Base-by-base conservation (phyloP, 2,113 vertebrate genomes). In the Malurus alboscapulatus region DNA sequence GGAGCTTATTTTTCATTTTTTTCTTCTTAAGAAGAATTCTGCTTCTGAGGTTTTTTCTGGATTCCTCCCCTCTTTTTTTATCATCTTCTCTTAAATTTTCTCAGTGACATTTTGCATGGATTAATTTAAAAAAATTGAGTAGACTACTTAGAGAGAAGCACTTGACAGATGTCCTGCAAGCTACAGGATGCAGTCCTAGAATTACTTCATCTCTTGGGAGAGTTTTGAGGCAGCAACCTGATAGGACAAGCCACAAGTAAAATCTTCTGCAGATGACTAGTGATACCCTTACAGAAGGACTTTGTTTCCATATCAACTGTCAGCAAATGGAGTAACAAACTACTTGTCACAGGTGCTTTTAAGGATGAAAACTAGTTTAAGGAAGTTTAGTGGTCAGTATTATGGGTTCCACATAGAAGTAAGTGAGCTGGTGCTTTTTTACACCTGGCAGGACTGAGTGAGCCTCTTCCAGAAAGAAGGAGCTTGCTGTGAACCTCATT, bases 31-130 rank as follows among this genome's bases (percentile, higher is more conserved):
- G 34, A 66, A 74, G 16, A 61, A 34, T 59, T 34, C 10, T 76
- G 26, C 40, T 77, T 80, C 14, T 36, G 12, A 30, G 38, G 4
- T 58, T 38, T 54, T 22, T 50, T 8, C 73, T 83, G 42, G 2
- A 5, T 34, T 1, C 2, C 2, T 3, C 3, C 14, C 4, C 1
- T 47, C 6, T n/a, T 54, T 53, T 53, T 68, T 68, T 17, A 15
- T 62, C 14, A 25, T 40, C 26, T n/a, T 59, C 25, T 80, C 26
- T 69, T 69, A 30, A 27, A 11, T 84, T 91, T 89, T 68, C 40
- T 87, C 14, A 17, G 14, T 79, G 40, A 38, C 34, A 6, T 40
- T 68, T 80, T 68, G 4, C 38, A 47, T 1, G 3, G 40, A 36
- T 69, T 80, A 11, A 30, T 73, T 77, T 61, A n/a, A 65, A 77